These are phyloP conservation scores for Galaxea fascicularis DNA, from an alignment of 92 coral and sea anemone species.

Conservation along the genomic window DNA sequence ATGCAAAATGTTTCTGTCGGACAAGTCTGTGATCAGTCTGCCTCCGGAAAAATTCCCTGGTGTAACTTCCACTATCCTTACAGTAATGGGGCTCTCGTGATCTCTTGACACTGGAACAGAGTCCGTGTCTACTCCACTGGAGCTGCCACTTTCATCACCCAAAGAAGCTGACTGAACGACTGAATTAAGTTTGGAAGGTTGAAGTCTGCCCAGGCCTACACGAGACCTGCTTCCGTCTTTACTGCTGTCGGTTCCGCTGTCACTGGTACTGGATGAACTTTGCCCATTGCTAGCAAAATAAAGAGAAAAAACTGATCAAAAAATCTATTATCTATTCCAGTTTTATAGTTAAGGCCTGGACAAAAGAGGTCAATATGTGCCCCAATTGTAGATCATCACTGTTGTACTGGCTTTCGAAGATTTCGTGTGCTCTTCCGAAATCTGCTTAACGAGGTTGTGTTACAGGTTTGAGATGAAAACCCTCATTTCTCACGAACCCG, in stretches of 20 bases:
- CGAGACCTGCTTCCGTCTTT: conserved; percentile 70
- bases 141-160: conserved; percentile 88
- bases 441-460: no score
- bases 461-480: no score
- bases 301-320: not conserved
- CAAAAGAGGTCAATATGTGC: no score
- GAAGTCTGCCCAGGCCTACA: conserved; percentile 34
- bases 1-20: not conserved
- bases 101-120: conserved; percentile 56
- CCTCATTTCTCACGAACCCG: no score
- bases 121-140: conserved; percentile 94
- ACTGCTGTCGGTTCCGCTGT: conserved; percentile 91
- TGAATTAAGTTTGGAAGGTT: conserved; percentile 45
- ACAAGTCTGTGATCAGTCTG: not conserved
- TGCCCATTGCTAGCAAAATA: conserved; percentile 59
- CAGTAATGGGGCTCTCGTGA: conserved; percentile 1
- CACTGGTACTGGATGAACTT: conserved; percentile 84
- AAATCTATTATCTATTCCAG: not conserved
- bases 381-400: no score
- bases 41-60: not conserved
- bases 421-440: no score
- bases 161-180: conserved; percentile 60
- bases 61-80: not conserved
- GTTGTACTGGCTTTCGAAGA: no score
- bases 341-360: no score